Evolutionary conservation across 2,888 invertebrate genomes (phyloP).

Genomic region (Xestia xanthographa): DNA sequence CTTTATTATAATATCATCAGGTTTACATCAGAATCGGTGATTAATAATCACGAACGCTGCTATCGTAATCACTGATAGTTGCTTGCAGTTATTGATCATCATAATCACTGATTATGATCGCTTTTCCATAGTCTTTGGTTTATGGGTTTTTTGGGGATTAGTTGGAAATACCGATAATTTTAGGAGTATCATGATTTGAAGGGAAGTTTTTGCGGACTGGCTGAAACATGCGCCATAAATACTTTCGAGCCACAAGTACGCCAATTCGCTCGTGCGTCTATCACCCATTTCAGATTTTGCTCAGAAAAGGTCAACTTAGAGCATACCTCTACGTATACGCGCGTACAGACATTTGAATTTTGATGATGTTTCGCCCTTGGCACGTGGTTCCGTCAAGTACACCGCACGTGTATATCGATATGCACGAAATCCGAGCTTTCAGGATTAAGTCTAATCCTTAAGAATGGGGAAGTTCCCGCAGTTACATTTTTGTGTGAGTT

Average conservation of each 20-base stretch:
- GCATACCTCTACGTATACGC: no score
- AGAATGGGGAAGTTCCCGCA: neutral
- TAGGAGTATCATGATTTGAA: neutral
- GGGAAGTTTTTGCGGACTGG: neutral
- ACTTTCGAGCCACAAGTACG: neutral
- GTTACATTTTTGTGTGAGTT: neutral
- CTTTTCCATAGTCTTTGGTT: neutral
- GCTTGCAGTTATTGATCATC: slow-evolving; percentile 20
- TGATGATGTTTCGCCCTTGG: neutral
- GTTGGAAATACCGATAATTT: neutral
- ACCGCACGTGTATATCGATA: neutral
- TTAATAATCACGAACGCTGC: slow-evolving; percentile 32
- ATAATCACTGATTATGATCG: slow-evolving; percentile 27
- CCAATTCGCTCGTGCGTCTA: neutral
- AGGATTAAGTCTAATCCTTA: neutral
- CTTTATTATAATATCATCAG: slow-evolving; percentile 39
- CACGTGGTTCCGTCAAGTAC: no score
- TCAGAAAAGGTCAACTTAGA: neutral
- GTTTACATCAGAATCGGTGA: slow-evolving; percentile 40
- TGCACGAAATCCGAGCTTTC: neutral
- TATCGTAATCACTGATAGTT: slow-evolving; percentile 45
- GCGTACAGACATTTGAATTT: neutral
- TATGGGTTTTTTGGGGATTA: slow-evolving; percentile 23
- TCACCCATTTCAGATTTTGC: neutral
- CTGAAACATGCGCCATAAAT: neutral